Percentiles rank a stretch among this genome's conserved stretches.
Conservation (phyloP, 2,888 invertebrate genomes). For the Xylota segnis region DNA sequence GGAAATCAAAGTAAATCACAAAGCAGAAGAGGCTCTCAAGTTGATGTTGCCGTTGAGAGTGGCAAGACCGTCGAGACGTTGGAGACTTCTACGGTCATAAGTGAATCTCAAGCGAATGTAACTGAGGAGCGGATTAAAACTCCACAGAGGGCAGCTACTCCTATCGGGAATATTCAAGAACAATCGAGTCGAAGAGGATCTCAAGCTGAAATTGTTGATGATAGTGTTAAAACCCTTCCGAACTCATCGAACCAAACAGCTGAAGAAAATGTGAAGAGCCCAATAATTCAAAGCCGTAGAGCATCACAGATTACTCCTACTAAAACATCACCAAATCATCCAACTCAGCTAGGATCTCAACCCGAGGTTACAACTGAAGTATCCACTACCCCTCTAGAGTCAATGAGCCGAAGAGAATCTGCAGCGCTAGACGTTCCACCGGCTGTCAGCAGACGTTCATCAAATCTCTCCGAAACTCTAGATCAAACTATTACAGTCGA, state of each 20-base stretch:
- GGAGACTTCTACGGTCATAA: not conserved
- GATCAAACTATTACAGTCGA: constrained; percentile 48
- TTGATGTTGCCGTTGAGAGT: not conserved
- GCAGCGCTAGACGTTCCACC: not conserved
- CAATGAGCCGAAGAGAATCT: constrained; percentile 1
- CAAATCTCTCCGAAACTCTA: constrained; percentile 21
- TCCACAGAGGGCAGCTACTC: not conserved
- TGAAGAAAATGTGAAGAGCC: not conserved
- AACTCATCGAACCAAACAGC: not conserved
- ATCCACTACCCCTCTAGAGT: not conserved
- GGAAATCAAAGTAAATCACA: not conserved
- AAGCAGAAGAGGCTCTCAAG: not conserved
- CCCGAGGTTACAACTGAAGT: not conserved
- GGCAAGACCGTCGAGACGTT: not conserved
- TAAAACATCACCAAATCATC: not conserved
- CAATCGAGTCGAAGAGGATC: not conserved
- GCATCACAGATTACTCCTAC: not conserved
- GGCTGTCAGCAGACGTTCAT: constrained; percentile 38
- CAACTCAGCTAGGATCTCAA: constrained; percentile 9
- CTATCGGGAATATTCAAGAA: not conserved
- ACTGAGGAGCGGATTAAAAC: not conserved
- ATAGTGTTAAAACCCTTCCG: not conserved
- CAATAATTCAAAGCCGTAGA: not conserved
- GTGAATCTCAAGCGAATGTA: not conserved
- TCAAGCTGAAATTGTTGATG: not conserved